A percentile compares a stretch with the other conserved stretches of the same genome.
Evolutionary conservation across 2,113 vertebrate genomes (phyloP).

Genomic region (Tursiops truncatus): DNA sequence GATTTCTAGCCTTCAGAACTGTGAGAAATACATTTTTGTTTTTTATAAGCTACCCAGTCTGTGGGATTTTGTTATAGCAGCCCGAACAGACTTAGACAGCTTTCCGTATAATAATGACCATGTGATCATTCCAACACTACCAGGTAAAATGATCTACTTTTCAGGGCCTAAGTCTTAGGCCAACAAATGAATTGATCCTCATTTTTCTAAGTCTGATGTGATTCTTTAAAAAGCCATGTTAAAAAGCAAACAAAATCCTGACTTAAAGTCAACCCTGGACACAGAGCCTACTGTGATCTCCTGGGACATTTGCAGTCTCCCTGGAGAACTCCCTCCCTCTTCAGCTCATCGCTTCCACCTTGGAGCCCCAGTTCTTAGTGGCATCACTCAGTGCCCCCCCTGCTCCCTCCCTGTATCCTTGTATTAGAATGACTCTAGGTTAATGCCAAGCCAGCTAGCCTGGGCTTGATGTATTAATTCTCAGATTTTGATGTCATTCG

Average conservation of each 20-base stretch:
- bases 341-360: rapidly evolving
- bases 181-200: not conserved
- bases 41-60: not conserved
- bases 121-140: not conserved
- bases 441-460: not conserved
- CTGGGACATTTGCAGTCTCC: not conserved
- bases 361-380: not conserved
- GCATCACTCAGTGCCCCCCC: rapidly evolving
- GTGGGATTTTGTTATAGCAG: not conserved
- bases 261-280: not conserved
- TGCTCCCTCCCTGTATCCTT: not conserved
- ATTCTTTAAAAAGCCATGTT: not conserved
- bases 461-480: not conserved
- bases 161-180: not conserved
- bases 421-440: not conserved
- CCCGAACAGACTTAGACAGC: not conserved
- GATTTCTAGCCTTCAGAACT: not conserved
- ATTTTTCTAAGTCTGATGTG: not conserved
- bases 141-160: not conserved
- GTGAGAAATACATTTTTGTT: not conserved
- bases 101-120: not conserved
- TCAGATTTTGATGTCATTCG: not conserved
- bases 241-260: not conserved
- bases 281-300: not conserved
- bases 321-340: too few relatives aligned